Percentiles rank a stretch among this genome's conserved stretches.
phyloP scores from a whole-genome alignment of 2,113 vertebrate species.

The Nibea albiflora region DNA sequence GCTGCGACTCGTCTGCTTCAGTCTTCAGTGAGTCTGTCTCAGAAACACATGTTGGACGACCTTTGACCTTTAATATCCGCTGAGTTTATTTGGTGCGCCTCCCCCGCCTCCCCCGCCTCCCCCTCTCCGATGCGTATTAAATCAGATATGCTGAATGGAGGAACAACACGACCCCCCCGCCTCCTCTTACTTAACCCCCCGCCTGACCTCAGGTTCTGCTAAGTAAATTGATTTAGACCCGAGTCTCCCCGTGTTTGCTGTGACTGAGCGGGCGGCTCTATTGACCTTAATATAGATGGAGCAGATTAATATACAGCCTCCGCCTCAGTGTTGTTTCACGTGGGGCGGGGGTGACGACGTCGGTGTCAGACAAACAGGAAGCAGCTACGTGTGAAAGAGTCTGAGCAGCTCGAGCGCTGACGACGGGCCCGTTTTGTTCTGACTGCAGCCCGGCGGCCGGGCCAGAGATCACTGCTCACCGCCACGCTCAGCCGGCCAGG shows the following conservation, averaged over 20 bases:
- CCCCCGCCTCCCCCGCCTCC: constrained; percentile 8
- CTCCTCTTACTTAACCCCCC: constrained; percentile 61
- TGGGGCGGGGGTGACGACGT: constrained; percentile 30
- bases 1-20: constrained; percentile 47
- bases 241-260: constrained; percentile 60
- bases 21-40: constrained; percentile 55
- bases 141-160: constrained; percentile 75
- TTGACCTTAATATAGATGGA: constrained; percentile 48
- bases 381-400: background rate
- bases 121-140: constrained; percentile 66
- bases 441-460: no score
- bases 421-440: background rate
- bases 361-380: constrained; percentile 32
- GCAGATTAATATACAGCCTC: constrained; percentile 45
- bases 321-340: constrained; percentile 5
- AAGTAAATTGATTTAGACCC: constrained; percentile 57
- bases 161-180: constrained; percentile 24
- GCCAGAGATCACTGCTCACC: no score
- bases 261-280: constrained; percentile 29
- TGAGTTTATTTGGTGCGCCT: constrained; percentile 62
- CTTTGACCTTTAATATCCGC: constrained; percentile 82
- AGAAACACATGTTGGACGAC: constrained; percentile 72
- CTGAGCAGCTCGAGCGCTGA: background rate
- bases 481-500: no score
- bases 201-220: constrained; percentile 57